Evolutionary conservation across 2,888 invertebrate species (phyloP), one percentile per base, ranked within the genome.

Genomic region (Orgyia antiqua): DNA sequence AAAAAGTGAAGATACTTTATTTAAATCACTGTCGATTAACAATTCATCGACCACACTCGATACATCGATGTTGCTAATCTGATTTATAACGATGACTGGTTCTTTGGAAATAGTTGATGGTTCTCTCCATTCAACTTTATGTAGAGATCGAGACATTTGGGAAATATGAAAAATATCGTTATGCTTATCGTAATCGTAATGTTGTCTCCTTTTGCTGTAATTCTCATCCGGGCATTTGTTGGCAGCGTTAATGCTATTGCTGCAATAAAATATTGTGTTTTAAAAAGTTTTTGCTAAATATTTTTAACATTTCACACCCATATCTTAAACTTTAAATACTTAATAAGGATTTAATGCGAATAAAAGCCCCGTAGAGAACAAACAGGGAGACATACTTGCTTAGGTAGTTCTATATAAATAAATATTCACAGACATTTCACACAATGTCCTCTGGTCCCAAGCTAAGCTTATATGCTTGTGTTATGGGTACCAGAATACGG

Each of bases 1-100:
- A 28, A 58, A 58, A 9, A 68, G 41, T 3, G 68, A 68, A 1
- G 68, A 68, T 3, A 46, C 28, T 15, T 48, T 38, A 0, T 31
- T 15, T 7, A 55, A 17, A 12, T 46, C 28, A 9, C 46, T 48
- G 4, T 40, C 42, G 4, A 44, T 30, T 5, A 60, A 21, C 13
- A 62, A 42, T 36, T 55, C 41, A 20, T 55, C 45, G 2, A 64
- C 38, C 20, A 63, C 44, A 10, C 44, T 37, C 11, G 39, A 36
- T 6, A 59, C 39, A 13, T 54, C 46, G 5, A 40, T 30, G n/a
- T 59, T 38, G 33, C 33, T 52, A 9, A 39, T 39, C 29, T 58
- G 45, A 11, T 48, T 58, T 11, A 51, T 44, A 4, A 58, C 28
- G 9, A 53, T 33, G 1, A 54, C 29, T 4, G 31, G 8, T 13